A percentile compares a stretch with the other conserved stretches of the same genome.
phyloP scores from a whole-genome alignment of 1,140 invertebrate species.

The Drosophila mayri region DNA sequence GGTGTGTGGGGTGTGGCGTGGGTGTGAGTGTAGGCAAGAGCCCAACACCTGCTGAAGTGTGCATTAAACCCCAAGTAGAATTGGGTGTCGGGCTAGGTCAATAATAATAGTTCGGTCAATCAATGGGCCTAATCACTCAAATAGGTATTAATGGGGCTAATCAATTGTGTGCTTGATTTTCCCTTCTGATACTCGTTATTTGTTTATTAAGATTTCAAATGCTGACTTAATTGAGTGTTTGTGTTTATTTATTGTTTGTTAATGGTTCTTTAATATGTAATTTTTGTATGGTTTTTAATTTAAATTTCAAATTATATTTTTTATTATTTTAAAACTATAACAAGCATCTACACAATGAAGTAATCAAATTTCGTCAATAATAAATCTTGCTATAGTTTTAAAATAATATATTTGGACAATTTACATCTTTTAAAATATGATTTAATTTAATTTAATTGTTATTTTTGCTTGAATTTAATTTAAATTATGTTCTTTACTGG shows the following conservation, averaged over 20 bases:
- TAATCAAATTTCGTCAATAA: too few relatives aligned
- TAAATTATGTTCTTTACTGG: too few relatives aligned
- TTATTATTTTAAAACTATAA: too few relatives aligned
- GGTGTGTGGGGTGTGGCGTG: neutral
- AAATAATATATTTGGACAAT: too few relatives aligned
- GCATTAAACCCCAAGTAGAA: slow-evolving; percentile 31
- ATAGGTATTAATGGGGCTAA: neutral
- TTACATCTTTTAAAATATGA: too few relatives aligned
- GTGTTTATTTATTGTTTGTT: neutral
- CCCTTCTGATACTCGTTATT: neutral
- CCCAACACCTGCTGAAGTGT: slow-evolving; percentile 10
- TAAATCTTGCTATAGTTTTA: too few relatives aligned
- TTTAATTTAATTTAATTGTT: too few relatives aligned
- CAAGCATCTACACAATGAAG: too few relatives aligned
- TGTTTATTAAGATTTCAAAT: neutral
- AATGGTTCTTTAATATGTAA: neutral
- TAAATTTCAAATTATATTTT: neutral
- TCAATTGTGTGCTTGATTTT: slow-evolving; percentile 11
- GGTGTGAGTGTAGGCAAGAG: neutral
- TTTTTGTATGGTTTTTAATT: neutral
- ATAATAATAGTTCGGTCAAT: slow-evolving; percentile 2
- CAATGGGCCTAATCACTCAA: slow-evolving; percentile 17
- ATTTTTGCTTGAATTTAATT: too few relatives aligned
- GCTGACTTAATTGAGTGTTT: neutral
- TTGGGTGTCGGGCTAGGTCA: slow-evolving; percentile 20